Evolutionary conservation across 2,797 vertebrate genomes (phyloP).

Genomic region (Columba guinea): DNA sequence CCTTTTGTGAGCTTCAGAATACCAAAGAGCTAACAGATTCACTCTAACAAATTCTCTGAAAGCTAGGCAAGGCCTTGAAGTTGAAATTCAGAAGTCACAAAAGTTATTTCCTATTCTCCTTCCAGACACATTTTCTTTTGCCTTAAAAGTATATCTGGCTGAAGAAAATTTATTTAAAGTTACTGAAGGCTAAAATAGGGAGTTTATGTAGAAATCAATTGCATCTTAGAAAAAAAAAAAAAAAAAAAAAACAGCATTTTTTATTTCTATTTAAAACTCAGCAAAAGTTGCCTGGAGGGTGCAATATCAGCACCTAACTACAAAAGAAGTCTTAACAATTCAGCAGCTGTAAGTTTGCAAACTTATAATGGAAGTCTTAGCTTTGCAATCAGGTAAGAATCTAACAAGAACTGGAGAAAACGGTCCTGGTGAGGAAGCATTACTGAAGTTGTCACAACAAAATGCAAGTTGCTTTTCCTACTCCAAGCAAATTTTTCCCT

Average conservation of each 20-base stretch:
- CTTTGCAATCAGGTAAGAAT: not conserved
- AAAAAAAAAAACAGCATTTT: not conserved
- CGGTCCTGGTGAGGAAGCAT: not conserved
- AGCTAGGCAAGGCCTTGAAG: not conserved
- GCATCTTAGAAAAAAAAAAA: not conserved
- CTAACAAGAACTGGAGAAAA: not conserved
- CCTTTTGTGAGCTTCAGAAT: not conserved
- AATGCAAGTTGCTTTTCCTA: not conserved
- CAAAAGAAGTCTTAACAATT: not conserved
- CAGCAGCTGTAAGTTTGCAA: not conserved
- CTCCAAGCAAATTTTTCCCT: not conserved
- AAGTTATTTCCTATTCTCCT: not conserved
- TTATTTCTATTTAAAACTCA: not conserved
- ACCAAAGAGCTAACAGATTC: not conserved
- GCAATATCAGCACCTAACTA: not conserved
- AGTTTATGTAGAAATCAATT: not conserved
- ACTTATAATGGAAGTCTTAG: not conserved
- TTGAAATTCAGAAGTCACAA: not conserved
- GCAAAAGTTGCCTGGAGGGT: not conserved
- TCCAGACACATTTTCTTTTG: not conserved
- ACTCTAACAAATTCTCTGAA: not conserved
- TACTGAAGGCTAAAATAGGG: not conserved
- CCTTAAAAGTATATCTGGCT: not conserved
- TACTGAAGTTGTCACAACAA: not conserved
- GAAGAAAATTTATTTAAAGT: not conserved